Conservation (phyloP, 2,888 invertebrate genomes). For the Balanococcus diminutus region DNA sequence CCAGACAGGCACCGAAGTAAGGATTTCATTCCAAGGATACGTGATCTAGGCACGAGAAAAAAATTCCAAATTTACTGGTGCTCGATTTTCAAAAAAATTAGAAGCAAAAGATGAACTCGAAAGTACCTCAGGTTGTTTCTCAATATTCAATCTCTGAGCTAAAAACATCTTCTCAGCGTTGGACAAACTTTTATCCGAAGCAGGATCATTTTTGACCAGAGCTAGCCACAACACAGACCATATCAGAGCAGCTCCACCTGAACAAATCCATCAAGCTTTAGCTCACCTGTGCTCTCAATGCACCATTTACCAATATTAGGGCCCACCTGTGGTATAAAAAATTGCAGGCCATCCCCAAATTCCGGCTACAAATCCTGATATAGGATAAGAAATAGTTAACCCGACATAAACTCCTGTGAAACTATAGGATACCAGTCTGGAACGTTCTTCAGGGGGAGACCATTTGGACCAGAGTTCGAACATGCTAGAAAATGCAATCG, state of each 20-base stretch:
- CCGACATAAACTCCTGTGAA: neutral
- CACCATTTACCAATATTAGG: neutral
- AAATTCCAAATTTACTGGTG: neutral
- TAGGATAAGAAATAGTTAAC: neutral
- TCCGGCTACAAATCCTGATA: neutral
- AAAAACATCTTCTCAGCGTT: neutral
- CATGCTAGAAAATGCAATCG: neutral
- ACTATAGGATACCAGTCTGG: neutral
- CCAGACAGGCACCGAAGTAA: neutral
- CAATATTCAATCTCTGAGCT: neutral
- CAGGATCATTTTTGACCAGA: conserved; percentile 12
- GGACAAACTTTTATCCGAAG: neutral
- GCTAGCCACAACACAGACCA: neutral
- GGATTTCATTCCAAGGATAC: neutral
- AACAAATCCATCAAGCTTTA: neutral
- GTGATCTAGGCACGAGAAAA: neutral
- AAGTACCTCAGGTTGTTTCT: neutral
- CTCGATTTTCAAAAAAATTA: neutral
- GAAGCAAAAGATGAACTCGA: neutral
- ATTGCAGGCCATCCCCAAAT: conserved; percentile 2
- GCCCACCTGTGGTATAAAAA: neutral
- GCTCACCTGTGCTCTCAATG: neutral
- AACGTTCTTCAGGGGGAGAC: conserved; percentile 9
- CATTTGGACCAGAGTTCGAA: conserved; percentile 15
- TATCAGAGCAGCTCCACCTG: neutral